Percentiles rank a stretch among this genome's conserved stretches.
These are phyloP conservation scores for Acanthococcus lagerstroemiae DNA, from an alignment of 2,888 invertebrate genomes.

Conservation along the genomic window DNA sequence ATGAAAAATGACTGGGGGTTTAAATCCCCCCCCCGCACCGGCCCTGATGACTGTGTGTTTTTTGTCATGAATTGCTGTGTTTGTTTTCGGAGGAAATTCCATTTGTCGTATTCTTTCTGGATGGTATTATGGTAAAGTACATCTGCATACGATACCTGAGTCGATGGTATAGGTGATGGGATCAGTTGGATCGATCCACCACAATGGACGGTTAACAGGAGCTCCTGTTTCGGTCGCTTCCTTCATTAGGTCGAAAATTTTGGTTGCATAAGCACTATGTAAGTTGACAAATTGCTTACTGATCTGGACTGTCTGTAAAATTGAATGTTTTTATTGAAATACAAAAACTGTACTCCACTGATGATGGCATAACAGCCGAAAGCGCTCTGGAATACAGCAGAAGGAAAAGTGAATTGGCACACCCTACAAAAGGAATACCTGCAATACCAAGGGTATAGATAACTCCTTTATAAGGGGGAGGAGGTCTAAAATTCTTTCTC, in stretches of 20 bases:
- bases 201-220: slow-evolving; percentile 70
- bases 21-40: too few species aligned
- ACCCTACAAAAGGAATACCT: too few species aligned
- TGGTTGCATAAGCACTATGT: slow-evolving; percentile 50
- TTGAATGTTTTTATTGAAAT: too few species aligned
- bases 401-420: too few species aligned
- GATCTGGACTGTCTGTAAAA: slow-evolving; percentile 51
- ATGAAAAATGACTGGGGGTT: too few species aligned
- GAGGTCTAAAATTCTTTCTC: not conserved
- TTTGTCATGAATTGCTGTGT: too few species aligned
- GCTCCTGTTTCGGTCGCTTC: slow-evolving; percentile 51
- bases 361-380: too few species aligned
- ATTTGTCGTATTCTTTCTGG: not conserved
- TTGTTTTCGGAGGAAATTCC: not conserved
- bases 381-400: too few species aligned
- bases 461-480: not conserved
- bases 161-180: slow-evolving; percentile 46
- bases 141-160: too few species aligned
- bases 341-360: too few species aligned
- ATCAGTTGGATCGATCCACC: slow-evolving; percentile 71
- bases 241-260: slow-evolving; percentile 54
- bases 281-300: slow-evolving; percentile 54
- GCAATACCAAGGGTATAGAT: too few species aligned
- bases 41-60: too few species aligned
- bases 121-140: not conserved